Conservation (phyloP, 2,797 vertebrate genomes). For the Poeciliopsis turneri region DNA sequence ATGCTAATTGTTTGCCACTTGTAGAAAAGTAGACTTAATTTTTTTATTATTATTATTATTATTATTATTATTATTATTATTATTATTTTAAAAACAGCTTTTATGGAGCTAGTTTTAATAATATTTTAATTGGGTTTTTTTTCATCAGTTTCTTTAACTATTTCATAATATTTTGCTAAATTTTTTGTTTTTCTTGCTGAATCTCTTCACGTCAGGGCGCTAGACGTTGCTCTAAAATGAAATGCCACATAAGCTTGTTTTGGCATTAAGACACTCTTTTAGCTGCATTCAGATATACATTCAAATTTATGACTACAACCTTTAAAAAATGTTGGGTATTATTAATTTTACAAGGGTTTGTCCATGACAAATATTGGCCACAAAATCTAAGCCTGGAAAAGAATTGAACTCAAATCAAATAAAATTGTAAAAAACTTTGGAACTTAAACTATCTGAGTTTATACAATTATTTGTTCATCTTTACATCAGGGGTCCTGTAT, state of each 20-base stretch:
- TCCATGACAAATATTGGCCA: not conserved
- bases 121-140: not conserved
- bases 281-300: not conserved
- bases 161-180: not conserved
- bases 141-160: not conserved
- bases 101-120: too few relatives aligned
- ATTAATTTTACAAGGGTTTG: not conserved
- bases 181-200: not conserved
- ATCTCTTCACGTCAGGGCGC: not conserved
- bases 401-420: not conserved
- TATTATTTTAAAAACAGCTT: too few relatives aligned
- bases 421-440: not conserved
- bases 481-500: slow-evolving; percentile 11
- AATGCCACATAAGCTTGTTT: not conserved
- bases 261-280: not conserved
- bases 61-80: too few relatives aligned
- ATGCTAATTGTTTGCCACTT: too few relatives aligned
- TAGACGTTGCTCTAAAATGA: not conserved
- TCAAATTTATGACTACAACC: not conserved
- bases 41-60: too few relatives aligned
- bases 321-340: not conserved
- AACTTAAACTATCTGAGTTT: not conserved
- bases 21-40: too few relatives aligned
- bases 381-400: not conserved
- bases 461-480: not conserved